phyloP scores from a whole-genome alignment of 2,888 invertebrate species.

The Zeuzera pyrina region DNA sequence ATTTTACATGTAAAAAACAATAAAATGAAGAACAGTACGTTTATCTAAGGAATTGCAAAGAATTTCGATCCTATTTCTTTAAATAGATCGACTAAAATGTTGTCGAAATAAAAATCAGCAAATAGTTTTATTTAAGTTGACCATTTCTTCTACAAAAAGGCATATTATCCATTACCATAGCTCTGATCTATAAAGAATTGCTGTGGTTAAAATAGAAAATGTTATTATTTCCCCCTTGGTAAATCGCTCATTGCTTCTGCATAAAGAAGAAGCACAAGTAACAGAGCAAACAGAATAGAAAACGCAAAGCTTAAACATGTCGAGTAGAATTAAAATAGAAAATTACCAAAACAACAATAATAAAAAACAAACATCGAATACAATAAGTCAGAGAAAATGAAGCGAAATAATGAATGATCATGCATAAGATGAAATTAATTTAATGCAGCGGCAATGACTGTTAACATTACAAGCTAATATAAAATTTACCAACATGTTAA shows the following conservation, averaged over 20 bases:
- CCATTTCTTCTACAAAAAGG: too few species aligned
- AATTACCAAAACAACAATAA: constrained; percentile 3
- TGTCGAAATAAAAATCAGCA: too few species aligned
- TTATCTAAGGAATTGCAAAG: too few species aligned
- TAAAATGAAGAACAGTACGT: too few species aligned
- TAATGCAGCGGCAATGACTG: constrained; percentile 65
- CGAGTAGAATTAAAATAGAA: constrained; percentile 6
- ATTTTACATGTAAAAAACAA: too few species aligned
- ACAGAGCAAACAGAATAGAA: constrained; percentile 12
- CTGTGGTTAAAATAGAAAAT: constrained; percentile 41
- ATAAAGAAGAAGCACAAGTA: constrained; percentile 45
- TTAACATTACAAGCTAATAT: constrained; percentile 41
- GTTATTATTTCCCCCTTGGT: constrained; percentile 2
- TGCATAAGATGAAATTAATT: constrained; percentile 27
- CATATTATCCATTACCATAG: constrained; percentile 20
- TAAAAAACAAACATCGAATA: constrained; percentile 1
- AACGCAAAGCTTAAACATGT: constrained; percentile 5
- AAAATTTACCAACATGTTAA: constrained; percentile 24
- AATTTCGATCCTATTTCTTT: too few species aligned
- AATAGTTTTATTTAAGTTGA: too few species aligned
- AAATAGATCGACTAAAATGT: too few species aligned
- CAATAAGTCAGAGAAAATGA: constrained; percentile 3
- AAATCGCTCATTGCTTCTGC: constrained; percentile 61
- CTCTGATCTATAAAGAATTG: constrained; percentile 50
- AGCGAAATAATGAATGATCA: constrained; percentile 19